A percentile compares a stretch with the other conserved stretches of the same genome.
phyloP scores from a whole-genome alignment of 2,888 invertebrate species.

The Tetranychus truncatus region DNA sequence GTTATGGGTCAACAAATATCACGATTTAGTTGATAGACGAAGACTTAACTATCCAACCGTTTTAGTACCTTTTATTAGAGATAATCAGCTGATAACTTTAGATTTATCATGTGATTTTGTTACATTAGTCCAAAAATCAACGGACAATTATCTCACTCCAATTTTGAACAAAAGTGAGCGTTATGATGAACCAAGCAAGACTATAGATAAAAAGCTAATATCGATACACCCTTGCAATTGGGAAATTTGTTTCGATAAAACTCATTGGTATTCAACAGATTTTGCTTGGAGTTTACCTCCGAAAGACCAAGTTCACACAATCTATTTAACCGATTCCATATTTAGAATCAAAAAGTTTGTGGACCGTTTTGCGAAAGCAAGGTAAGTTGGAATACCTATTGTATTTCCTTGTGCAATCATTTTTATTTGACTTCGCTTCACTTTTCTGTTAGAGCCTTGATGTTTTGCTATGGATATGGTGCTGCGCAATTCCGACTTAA shows the following conservation, averaged over 20 bases:
- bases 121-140: not conserved
- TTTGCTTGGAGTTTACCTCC: constrained; percentile 10
- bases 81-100: constrained; percentile 11
- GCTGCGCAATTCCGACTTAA: constrained; percentile 13
- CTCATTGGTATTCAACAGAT: constrained; percentile 17
- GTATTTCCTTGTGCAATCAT: not conserved
- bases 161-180: not conserved
- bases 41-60: constrained; percentile 16
- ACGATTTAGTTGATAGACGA: constrained; percentile 10
- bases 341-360: not conserved
- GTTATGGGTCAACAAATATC: constrained; percentile 11
- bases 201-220: constrained; percentile 10
- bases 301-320: constrained; percentile 17
- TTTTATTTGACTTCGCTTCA: not conserved
- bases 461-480: constrained; percentile 21
- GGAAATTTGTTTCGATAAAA: constrained; percentile 17
- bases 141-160: not conserved
- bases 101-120: constrained; percentile 21
- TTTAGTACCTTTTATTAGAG: constrained; percentile 15
- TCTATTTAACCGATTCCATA: constrained; percentile 14
- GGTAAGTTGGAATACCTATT: not conserved
- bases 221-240: constrained; percentile 19
- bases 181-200: not conserved
- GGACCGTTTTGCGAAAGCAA: constrained; percentile 11
- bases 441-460: constrained; percentile 3